Conservation (phyloP, 2,888 invertebrate species). For the Muschampia plurimacula region DNA sequence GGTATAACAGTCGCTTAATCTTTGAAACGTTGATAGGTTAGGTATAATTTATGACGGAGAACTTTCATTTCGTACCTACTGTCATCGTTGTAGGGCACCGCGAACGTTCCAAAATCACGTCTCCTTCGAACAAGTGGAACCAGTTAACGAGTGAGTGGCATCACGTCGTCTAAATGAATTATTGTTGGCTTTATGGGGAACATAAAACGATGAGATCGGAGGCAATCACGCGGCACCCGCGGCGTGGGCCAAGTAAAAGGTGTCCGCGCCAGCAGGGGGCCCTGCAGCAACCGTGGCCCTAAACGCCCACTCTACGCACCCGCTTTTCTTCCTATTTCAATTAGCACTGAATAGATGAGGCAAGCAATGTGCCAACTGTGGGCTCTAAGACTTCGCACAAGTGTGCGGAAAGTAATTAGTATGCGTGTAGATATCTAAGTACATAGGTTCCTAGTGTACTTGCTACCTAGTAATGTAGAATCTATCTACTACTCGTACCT, state of each 20-base stretch:
- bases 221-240: slow-evolving; percentile 84
- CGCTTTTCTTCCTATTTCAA: slow-evolving; percentile 77
- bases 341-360: slow-evolving; percentile 73
- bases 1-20: not conserved
- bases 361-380: slow-evolving; percentile 21
- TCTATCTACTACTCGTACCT: too few species aligned
- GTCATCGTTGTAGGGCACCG: slow-evolving; percentile 15
- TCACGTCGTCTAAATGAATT: slow-evolving; percentile 85
- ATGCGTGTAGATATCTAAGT: not conserved
- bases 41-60: slow-evolving; percentile 28
- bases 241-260: slow-evolving; percentile 79
- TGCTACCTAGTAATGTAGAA: too few species aligned
- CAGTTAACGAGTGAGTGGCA: slow-evolving; percentile 83
- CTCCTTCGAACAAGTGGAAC: slow-evolving; percentile 64
- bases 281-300: slow-evolving; percentile 71
- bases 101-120: slow-evolving; percentile 58
- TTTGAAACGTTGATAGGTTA: not conserved
- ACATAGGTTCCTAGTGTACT: not conserved
- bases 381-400: not conserved
- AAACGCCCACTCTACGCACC: slow-evolving; percentile 75
- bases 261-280: slow-evolving; percentile 75
- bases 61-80: slow-evolving; percentile 24
- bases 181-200: slow-evolving; percentile 85
- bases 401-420: slow-evolving; percentile 24
- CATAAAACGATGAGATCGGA: slow-evolving; percentile 84